phyloP scores from a whole-genome alignment of 2,888 invertebrate genomes.

The Polydesmus complanatus region DNA sequence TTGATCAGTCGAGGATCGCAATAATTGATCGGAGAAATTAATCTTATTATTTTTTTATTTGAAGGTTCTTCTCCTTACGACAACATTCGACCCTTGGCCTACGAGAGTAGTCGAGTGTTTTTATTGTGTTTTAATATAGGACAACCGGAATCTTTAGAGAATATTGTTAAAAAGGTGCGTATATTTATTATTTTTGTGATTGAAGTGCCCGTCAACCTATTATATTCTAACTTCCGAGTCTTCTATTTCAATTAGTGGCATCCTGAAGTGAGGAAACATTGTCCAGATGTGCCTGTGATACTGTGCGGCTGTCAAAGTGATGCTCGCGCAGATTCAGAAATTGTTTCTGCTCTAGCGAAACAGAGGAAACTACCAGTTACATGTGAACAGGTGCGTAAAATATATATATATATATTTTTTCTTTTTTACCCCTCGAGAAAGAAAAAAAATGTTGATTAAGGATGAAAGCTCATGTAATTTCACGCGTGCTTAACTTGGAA shows the following conservation, averaged over 20 bases:
- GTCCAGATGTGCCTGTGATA: constrained; percentile 45
- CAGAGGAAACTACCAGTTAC: constrained; percentile 43
- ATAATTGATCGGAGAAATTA: too few species aligned
- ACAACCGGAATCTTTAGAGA: constrained; percentile 45
- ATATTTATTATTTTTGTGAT: neutral
- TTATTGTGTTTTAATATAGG: constrained; percentile 47
- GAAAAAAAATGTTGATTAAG: too few species aligned
- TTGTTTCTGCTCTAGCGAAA: constrained; percentile 43
- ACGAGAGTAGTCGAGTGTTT: constrained; percentile 47
- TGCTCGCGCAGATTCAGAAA: constrained; percentile 46
- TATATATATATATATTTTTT: too few species aligned
- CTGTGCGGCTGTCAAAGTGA: constrained; percentile 53
- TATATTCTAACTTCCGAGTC: neutral
- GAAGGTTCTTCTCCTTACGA: constrained; percentile 46
- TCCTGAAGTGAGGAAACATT: constrained; percentile 48
- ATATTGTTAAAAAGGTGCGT: constrained; percentile 44
- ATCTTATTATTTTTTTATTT: constrained; percentile 19
- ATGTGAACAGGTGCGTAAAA: constrained; percentile 43
- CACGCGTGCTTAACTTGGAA: too few species aligned
- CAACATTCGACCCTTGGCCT: constrained; percentile 45
- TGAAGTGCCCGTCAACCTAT: neutral
- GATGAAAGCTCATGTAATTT: too few species aligned
- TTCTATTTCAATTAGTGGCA: constrained; percentile 40
- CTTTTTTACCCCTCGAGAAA: too few species aligned
- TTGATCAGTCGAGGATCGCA: too few species aligned